These are phyloP conservation scores for Pseudorhiza aurosa DNA, from an alignment of 30 jellyfish, hydroid and myxozoan genomes.

Conservation along the genomic window DNA sequence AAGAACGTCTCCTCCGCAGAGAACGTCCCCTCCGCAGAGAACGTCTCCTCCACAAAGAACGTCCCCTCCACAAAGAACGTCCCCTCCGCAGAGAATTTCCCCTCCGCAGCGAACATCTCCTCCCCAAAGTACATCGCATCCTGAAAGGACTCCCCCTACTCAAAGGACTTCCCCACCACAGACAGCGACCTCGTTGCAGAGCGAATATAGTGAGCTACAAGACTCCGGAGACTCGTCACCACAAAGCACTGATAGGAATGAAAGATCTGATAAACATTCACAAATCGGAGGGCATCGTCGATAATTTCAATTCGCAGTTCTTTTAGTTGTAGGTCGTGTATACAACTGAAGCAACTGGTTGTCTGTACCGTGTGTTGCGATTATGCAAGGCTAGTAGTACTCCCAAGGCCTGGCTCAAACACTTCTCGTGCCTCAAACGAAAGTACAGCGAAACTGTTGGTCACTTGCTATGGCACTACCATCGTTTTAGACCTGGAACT, in stretches of 20 bases:
- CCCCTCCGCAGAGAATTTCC: constrained; percentile 36
- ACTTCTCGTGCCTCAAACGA: too few relatives aligned
- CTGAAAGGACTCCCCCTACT: not conserved
- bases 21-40: constrained; percentile 39
- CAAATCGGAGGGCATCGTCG: constrained; percentile 34
- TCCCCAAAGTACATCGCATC: constrained; percentile 33
- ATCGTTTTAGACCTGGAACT: too few relatives aligned
- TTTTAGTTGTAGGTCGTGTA: too few relatives aligned
- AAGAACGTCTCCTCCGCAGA: constrained; percentile 38
- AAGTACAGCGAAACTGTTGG: too few relatives aligned
- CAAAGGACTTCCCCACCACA: not conserved
- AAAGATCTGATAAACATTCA: constrained; percentile 29
- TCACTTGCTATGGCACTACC: too few relatives aligned
- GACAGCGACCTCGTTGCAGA: not conserved
- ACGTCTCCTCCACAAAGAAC: constrained; percentile 41
- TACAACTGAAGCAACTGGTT: too few relatives aligned
- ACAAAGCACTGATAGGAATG: constrained; percentile 5
- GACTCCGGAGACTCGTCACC: constrained; percentile 24
- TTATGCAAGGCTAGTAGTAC: too few relatives aligned
- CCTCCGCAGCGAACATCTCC: not conserved
- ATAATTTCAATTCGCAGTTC: not conserved
- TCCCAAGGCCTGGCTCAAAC: too few relatives aligned
- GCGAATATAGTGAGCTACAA: not conserved
- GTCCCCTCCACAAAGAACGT: not conserved
- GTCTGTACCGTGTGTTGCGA: too few relatives aligned